A percentile compares a stretch with the other conserved stretches of the same genome.
These are phyloP conservation scores for Pristionchus japonicus DNA, from an alignment of 2,888 invertebrate genomes.

Conservation along the genomic window DNA sequence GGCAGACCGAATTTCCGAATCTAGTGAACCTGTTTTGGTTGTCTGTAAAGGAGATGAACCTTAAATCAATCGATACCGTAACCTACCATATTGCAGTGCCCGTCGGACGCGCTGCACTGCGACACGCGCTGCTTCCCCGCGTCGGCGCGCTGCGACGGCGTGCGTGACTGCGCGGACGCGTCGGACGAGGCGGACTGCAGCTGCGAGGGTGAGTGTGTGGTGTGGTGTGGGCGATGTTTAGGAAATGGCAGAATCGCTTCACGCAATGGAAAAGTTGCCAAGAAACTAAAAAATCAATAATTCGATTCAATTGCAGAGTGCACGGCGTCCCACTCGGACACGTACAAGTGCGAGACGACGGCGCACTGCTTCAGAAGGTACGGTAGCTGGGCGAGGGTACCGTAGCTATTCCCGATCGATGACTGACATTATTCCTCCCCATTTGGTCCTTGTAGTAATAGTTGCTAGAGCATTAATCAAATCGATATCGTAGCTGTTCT, in stretches of 20 bases:
- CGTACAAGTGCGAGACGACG: constrained; percentile 57
- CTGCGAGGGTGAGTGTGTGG: constrained; percentile 64
- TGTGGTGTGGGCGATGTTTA: neutral
- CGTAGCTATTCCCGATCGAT: too few relatives aligned
- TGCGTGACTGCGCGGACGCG: constrained; percentile 64
- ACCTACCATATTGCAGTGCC: constrained; percentile 49
- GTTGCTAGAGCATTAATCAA: too few relatives aligned
- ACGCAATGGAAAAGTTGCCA: neutral
- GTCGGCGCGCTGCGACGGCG: constrained; percentile 63
- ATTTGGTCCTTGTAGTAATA: too few relatives aligned
- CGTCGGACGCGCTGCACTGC: constrained; percentile 57
- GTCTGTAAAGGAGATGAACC: too few relatives aligned
- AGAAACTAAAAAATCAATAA: neutral
- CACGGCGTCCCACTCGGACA: constrained; percentile 43
- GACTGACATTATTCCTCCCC: too few relatives aligned
- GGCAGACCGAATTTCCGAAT: too few relatives aligned
- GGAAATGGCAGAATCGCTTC: neutral
- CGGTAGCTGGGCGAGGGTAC: neutral
- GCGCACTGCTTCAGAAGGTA: constrained; percentile 61
- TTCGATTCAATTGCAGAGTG: constrained; percentile 19
- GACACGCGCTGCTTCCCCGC: constrained; percentile 56
- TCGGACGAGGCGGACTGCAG: constrained; percentile 65
- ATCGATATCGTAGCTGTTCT: too few relatives aligned
- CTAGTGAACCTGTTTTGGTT: too few relatives aligned
- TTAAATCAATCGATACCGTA: neutral